phyloP scores from a whole-genome alignment of 1,140 invertebrate species.

The Oscheius sp. region DNA sequence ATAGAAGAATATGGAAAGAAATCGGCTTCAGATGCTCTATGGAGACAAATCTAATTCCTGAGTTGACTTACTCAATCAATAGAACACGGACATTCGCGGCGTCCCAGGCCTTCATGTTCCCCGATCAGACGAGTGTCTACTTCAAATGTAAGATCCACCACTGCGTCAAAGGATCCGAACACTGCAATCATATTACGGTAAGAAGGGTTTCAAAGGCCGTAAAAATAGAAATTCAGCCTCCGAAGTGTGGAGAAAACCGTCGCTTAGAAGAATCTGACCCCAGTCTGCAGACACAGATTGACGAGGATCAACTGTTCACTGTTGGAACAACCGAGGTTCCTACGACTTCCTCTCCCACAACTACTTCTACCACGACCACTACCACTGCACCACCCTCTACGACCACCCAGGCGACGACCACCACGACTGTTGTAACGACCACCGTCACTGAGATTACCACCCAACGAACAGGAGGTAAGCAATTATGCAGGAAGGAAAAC shows the following conservation, averaged over 20 bases:
- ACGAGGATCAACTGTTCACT: slow-evolving; percentile 46
- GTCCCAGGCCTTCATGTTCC: slow-evolving; percentile 59
- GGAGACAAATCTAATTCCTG: slow-evolving; percentile 51
- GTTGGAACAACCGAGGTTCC: slow-evolving; percentile 2
- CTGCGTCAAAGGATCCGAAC: slow-evolving; percentile 43
- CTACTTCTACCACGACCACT: slow-evolving; percentile 6
- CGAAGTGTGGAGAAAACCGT: slow-evolving; percentile 46
- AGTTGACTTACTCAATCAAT: slow-evolving; percentile 49
- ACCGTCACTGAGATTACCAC: slow-evolving; percentile 3
- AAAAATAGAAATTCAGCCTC: too few relatives aligned
- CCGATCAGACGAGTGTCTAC: slow-evolving; percentile 48
- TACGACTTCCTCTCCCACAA: slow-evolving; percentile 14
- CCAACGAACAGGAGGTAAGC: not conserved
- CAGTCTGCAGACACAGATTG: slow-evolving; percentile 35
- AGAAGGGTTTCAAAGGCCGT: slow-evolving; percentile 14
- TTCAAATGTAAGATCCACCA: slow-evolving; percentile 57
- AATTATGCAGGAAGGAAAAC: too few relatives aligned
- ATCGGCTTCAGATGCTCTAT: slow-evolving; percentile 47
- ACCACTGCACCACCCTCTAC: slow-evolving; percentile 11
- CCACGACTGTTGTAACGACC: slow-evolving; percentile 9
- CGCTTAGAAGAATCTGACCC: slow-evolving; percentile 14
- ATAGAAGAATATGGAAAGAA: not conserved
- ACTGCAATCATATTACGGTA: slow-evolving; percentile 43
- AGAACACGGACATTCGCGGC: slow-evolving; percentile 50
- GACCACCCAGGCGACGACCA: slow-evolving; percentile 27